Evolutionary conservation across 2,113 vertebrate species (phyloP).

Genomic region (Micronycteris hirsuta): DNA sequence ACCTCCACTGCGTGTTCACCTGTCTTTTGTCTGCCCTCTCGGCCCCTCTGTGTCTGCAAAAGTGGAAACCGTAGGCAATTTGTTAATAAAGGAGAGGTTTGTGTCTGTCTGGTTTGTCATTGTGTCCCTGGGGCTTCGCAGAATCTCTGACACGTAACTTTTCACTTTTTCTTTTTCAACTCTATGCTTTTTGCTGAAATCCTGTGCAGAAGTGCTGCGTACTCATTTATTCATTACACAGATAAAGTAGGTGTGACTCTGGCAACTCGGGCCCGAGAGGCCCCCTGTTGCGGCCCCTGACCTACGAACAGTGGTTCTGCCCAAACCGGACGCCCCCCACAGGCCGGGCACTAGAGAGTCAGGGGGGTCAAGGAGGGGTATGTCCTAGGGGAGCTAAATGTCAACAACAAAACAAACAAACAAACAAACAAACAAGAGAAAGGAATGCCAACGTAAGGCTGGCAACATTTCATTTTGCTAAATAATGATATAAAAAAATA

Average conservation of each 20-base stretch:
- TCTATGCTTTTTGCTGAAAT: not conserved
- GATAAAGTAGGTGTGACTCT: not conserved
- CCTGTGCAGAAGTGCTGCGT: not conserved
- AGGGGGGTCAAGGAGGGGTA: not conserved
- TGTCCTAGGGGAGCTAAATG: not conserved
- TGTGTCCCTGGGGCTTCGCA: not conserved
- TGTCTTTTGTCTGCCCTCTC: not conserved
- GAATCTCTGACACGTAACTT: not conserved
- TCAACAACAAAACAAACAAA: not conserved
- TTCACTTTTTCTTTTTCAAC: not conserved
- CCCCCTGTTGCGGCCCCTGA: not conserved
- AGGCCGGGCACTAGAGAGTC: not conserved
- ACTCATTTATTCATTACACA: not conserved
- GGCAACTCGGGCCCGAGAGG: not conserved
- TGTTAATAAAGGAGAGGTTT: not conserved
- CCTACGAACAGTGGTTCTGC: not conserved
- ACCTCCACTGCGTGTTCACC: not conserved
- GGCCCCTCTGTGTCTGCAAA: not conserved
- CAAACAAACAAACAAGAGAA: not conserved
- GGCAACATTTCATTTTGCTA: constrained; percentile 7
- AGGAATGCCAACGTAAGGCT: not conserved
- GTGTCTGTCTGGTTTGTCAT: not conserved
- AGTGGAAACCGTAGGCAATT: not conserved
- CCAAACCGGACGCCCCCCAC: not conserved
- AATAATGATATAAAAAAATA: not conserved